Base-by-base conservation (phyloP, 2,113 vertebrate genomes). In the Elgaria multicarinata region DNA sequence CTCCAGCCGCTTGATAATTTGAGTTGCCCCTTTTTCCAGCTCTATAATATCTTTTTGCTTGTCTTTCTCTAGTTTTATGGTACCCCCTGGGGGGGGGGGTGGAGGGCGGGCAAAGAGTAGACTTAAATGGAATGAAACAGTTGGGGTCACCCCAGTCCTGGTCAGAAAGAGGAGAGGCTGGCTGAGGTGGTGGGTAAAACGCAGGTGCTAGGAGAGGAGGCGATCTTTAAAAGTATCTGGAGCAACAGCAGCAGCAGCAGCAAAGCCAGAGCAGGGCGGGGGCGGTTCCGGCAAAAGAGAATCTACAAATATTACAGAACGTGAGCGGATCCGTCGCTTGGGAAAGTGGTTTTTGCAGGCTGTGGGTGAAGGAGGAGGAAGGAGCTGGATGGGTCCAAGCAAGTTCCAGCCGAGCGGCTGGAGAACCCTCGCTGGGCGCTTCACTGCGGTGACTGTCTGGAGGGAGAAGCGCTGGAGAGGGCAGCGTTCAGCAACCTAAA, bases 301-400 rank as follows among this genome's bases (percentile, higher is more conserved):
- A 92, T 76, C 33, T 81, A 93, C 93, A 92, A 95, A 96, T 96
- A 96, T 96, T 96, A 96, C 96, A 96, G 96, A 89, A 87, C 10
- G 91, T 77, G 92, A 86, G 88, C 89, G 87, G 77, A 75, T 87
- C 50, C 31, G 77, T 79, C 2, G 50, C 55, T 83, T 18, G 0
- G 9, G n/a, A 12, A 4, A 31, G 64, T 14, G 16, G 44, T 10
- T 53, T 79, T 26, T 5, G 0, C 1, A 0, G 26, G 24, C 46
- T 71, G 50, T 16, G 46, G 36, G 13, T 39, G 10, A 74, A 12
- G 22, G 22, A 5, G 7, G 24, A 16, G 8, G 3, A 7, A 4
- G 8, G 36, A 26, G 20, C 6, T 10, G 3, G 33, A 3, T 1
- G 10, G 24, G 28, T 28, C 58, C 12, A 33, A 46, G 13, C 36